phyloP scores from a whole-genome alignment of 37 sponge, comb jelly and placozoan genomes.

The Agelas oroides region DNA sequence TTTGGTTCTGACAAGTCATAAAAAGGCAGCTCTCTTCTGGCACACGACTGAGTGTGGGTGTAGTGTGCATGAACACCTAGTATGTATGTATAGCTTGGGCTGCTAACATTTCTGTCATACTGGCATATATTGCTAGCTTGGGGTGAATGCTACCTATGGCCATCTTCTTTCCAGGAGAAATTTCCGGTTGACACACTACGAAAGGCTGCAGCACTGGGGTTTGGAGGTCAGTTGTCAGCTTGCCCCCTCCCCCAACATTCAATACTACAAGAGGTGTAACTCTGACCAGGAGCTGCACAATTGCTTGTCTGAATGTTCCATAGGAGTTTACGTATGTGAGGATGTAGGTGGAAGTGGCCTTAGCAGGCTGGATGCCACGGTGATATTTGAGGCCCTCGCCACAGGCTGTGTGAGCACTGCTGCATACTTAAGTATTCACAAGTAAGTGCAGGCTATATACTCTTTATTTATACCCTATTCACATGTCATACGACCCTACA shows the following conservation, averaged over 20 bases:
- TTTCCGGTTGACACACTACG: constrained; percentile 89
- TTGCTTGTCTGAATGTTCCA: not conserved
- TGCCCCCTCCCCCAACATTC: not conserved
- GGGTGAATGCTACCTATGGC: too few relatives aligned
- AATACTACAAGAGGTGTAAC: too few relatives aligned
- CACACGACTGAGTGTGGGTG: too few relatives aligned
- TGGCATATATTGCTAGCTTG: too few relatives aligned
- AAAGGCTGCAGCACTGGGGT: constrained; percentile 90
- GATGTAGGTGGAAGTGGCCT: constrained; percentile 87
- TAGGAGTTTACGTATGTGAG: constrained; percentile 70
- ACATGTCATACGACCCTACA: constrained; percentile 6
- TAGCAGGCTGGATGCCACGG: constrained; percentile 84
- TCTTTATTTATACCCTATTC: not conserved
- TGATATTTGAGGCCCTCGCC: constrained; percentile 95
- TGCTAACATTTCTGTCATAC: too few relatives aligned
- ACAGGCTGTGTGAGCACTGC: constrained; percentile 97
- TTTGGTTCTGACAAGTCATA: too few relatives aligned
- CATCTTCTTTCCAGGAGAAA: constrained; percentile 60
- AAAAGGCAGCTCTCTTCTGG: too few relatives aligned
- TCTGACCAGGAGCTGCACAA: not conserved
- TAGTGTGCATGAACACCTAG: too few relatives aligned
- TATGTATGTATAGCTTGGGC: too few relatives aligned
- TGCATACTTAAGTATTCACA: constrained; percentile 96
- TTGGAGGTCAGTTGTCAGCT: constrained; percentile 85
- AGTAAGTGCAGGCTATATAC: constrained; percentile 45